These are phyloP conservation scores for Taurulus bubalis DNA, from an alignment of 2,113 vertebrate genomes.

Conservation along the genomic window DNA sequence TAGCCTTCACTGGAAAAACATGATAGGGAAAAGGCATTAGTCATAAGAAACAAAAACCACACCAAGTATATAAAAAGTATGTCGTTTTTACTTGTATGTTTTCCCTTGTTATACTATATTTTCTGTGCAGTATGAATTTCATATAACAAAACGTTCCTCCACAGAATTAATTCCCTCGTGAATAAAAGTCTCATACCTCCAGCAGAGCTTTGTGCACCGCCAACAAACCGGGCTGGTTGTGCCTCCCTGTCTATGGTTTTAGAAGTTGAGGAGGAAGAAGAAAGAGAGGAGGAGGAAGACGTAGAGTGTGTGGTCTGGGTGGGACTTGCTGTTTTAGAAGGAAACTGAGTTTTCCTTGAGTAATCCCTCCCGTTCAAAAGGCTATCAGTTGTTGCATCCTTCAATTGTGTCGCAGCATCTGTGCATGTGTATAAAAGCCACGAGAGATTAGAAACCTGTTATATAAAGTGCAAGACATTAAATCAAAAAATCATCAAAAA, in stretches of 20 bases:
- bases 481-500: neutral
- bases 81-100: neutral
- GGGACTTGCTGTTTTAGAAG: neutral
- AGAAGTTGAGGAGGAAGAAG: conserved; percentile 5
- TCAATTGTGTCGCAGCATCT: conserved; percentile 67
- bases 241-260: neutral
- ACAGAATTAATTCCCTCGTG: neutral
- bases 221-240: conserved; percentile 28
- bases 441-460: neutral
- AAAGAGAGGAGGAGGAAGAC: conserved; percentile 2
- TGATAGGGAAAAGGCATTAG: conserved; percentile 6
- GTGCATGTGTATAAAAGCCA: conserved; percentile 22
- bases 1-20: conserved; percentile 72
- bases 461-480: neutral
- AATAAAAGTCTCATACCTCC: conserved; percentile 58
- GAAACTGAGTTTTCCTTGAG: neutral
- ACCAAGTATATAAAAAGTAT: too few species aligned
- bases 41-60: neutral
- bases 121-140: neutral
- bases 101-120: neutral
- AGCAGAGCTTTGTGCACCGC: conserved; percentile 32
- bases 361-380: conserved; percentile 15
- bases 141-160: neutral
- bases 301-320: neutral
- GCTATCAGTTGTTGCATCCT: conserved; percentile 41